Conservation (phyloP, 2,797 vertebrate genomes). For the Spinus olivaceus region DNA sequence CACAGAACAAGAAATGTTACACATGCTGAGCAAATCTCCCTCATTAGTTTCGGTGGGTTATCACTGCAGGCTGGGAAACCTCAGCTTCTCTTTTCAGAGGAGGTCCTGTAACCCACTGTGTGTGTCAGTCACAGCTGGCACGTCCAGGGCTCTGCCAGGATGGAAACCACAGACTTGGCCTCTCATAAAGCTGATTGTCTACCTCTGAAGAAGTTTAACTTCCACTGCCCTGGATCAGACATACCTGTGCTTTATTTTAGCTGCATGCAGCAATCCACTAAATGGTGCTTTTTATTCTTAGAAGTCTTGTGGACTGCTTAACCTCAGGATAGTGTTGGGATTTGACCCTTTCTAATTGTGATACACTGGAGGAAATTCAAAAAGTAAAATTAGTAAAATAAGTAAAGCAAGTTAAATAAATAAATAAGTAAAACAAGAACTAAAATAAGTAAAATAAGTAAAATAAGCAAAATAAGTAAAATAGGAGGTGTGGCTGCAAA, state of each 20-base stretch:
- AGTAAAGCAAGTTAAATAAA: neutral
- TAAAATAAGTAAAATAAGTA: neutral
- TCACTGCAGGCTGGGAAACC: neutral
- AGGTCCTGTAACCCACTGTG: neutral
- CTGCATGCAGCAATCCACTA: rapidly evolving
- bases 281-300: neutral
- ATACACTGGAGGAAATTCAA: neutral
- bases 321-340: neutral
- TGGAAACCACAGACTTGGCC: neutral
- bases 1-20: neutral
- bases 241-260: neutral
- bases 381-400: neutral
- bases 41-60: neutral
- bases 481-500: neutral
- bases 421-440: neutral
- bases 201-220: neutral
- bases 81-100: neutral
- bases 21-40: neutral
- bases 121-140: neutral
- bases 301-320: neutral
- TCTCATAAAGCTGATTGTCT: neutral
- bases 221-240: neutral
- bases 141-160: neutral
- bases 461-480: neutral
- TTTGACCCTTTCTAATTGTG: neutral